Base-by-base conservation (phyloP, 2,113 vertebrate species). In the Aegithalos caudatus region DNA sequence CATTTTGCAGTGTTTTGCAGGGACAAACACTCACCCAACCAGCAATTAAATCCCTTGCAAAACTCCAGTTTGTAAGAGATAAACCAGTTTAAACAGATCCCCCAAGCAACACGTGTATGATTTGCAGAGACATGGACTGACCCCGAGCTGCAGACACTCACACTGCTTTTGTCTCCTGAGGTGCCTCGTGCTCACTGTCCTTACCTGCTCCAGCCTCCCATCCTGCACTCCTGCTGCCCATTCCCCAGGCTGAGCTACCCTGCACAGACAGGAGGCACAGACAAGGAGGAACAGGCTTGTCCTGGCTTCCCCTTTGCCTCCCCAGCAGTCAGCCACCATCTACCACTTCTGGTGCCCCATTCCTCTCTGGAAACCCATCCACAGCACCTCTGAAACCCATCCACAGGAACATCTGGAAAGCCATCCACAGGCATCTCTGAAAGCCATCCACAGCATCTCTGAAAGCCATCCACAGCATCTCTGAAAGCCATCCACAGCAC, bases 201-300 rank as follows among this genome's bases (percentile, higher is more conserved):
- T 64, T 50, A 31, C 50, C 82, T 50, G 1, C 14, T 9, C 3
- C n/a, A 69, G 71, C 62, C 53, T 40, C 5, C 48, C 62, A 6
- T 3, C 53, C 8, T 5, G 20, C 78, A 53, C 25, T 69, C 79
- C 57, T 65, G 58, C 61, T n/a, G 12, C 3, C 5, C 19, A 2
- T 0, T 74, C 76, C 20, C 14, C 5, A 40, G 14, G 33, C 8
- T 40, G 56, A 4, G 54, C 70, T 9, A 1, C n/a, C 51, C 38
- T 7, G 56, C 73, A 22, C 82, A 51, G 21, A 23, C 65, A 12
- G 1, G n/a, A n/a, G n/a, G 56, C 73, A 22, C 82, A 51, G 21
- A 23, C 65, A 12, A 1, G 31, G 29, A 35, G 76, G 42, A 62
- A 22, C 1, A 0, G 24, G 9, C 2, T 4, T 17, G 27, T 24